Evolutionary conservation across 2,113 vertebrate species (phyloP).

Genomic region (Muscicapa adusta): DNA sequence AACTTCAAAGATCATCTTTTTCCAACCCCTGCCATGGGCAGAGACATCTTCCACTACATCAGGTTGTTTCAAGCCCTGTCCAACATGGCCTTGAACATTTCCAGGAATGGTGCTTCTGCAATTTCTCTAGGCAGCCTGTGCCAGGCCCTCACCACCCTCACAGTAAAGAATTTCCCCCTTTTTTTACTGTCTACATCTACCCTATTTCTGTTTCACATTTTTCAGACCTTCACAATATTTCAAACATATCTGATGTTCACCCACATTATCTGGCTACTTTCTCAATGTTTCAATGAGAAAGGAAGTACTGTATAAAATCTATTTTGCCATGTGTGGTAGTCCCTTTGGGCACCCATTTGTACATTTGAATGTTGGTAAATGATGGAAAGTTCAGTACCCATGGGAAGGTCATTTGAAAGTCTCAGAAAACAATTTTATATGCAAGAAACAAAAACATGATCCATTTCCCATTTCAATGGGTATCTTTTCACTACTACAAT

Average conservation of each 20-base stretch:
- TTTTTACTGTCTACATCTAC: not conserved
- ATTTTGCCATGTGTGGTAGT: not conserved
- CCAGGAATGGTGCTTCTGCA: not conserved
- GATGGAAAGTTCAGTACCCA: not conserved
- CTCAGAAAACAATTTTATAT: conserved; percentile 52
- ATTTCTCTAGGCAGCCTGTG: not conserved
- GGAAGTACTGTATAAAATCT: not conserved
- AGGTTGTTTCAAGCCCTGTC: not conserved
- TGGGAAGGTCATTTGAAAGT: conserved; percentile 34
- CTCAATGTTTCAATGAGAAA: not conserved
- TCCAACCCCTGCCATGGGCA: not conserved
- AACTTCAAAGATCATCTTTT: not conserved
- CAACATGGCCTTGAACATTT: not conserved
- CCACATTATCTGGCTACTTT: not conserved
- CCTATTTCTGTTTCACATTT: not conserved
- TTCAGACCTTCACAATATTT: not conserved
- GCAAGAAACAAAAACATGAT: conserved; percentile 35
- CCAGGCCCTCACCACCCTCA: not conserved
- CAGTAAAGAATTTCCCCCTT: not conserved
- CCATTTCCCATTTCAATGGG: conserved; percentile 12
- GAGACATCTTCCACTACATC: not conserved
- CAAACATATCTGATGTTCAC: not conserved
- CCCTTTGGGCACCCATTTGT: not conserved
- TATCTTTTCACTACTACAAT: conserved; percentile 15
- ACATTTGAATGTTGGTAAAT: conserved; percentile 26